These are phyloP conservation scores for Megastigmus dorsalis DNA, from an alignment of 2,888 invertebrate species.

Conservation along the genomic window DNA sequence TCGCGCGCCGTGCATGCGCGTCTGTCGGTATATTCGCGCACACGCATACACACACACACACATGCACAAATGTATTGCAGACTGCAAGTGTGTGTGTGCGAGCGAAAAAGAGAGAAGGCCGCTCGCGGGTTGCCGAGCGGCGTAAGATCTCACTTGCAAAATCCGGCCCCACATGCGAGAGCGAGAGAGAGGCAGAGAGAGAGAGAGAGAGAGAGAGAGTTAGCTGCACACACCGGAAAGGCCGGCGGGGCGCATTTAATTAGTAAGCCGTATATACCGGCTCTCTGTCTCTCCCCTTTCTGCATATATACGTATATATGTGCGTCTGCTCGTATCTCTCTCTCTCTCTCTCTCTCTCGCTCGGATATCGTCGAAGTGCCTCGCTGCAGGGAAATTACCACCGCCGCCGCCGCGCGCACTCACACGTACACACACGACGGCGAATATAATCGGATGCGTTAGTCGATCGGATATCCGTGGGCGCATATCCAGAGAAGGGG, in stretches of 20 bases:
- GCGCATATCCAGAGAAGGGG: not conserved
- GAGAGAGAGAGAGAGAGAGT: slow-evolving; percentile 54
- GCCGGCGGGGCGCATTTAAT: slow-evolving; percentile 51
- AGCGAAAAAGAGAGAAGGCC: not conserved
- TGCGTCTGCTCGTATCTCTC: no score
- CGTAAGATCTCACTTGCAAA: slow-evolving; percentile 35
- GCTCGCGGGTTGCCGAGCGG: slow-evolving; percentile 3
- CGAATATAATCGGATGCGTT: slow-evolving; percentile 38
- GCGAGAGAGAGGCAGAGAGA: slow-evolving; percentile 38
- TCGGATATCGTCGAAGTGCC: not conserved
- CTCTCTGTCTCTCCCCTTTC: not conserved
- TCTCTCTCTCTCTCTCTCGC: slow-evolving; percentile 5
- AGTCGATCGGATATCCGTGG: slow-evolving; percentile 41
- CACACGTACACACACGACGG: not conserved
- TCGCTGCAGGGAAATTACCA: slow-evolving; percentile 32
- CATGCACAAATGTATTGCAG: no score
- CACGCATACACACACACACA: no score
- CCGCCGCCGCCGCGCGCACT: not conserved
- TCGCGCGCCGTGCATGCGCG: not conserved
- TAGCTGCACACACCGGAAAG: slow-evolving; percentile 41
- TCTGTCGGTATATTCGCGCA: no score
- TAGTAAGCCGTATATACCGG: slow-evolving; percentile 34
- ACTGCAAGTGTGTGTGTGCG: not conserved
- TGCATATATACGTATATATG: no score
- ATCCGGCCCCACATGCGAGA: slow-evolving; percentile 18